Conservation (phyloP, 2,888 invertebrate species). For the Liopterus haemorrhoidalis region DNA sequence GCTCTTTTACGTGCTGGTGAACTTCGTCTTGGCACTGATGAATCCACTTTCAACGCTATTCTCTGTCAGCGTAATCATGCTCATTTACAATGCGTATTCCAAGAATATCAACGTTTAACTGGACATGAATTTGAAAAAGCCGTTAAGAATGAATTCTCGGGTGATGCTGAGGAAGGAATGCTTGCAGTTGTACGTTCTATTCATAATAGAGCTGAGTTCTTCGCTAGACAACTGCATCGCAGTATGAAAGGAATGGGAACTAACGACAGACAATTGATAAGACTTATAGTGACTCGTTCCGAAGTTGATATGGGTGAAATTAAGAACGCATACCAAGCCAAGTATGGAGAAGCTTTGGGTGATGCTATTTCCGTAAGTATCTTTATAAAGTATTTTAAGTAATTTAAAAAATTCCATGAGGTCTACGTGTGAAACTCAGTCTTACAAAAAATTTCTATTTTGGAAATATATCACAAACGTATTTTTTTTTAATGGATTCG, state of each 20-base stretch:
- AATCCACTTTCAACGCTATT: slow-evolving; percentile 77
- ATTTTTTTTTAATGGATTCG: no score
- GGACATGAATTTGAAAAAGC: slow-evolving; percentile 75
- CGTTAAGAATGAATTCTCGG: slow-evolving; percentile 78
- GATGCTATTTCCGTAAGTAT: slow-evolving; percentile 69
- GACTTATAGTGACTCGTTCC: slow-evolving; percentile 74
- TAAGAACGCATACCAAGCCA: slow-evolving; percentile 66
- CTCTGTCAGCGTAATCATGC: slow-evolving; percentile 71
- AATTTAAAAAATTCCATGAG: neutral
- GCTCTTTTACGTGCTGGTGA: slow-evolving; percentile 72
- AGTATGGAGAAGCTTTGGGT: slow-evolving; percentile 70
- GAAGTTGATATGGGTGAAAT: slow-evolving; percentile 84
- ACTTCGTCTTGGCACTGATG: slow-evolving; percentile 70
- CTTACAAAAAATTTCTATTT: neutral
- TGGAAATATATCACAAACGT: neutral
- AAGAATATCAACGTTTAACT: slow-evolving; percentile 66
- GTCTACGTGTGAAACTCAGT: neutral
- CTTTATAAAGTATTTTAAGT: slow-evolving; percentile 10
- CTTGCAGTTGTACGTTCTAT: slow-evolving; percentile 76
- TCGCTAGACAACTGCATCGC: slow-evolving; percentile 79
- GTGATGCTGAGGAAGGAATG: slow-evolving; percentile 72
- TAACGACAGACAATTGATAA: slow-evolving; percentile 77
- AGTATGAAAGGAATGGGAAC: slow-evolving; percentile 89
- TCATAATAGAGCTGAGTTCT: slow-evolving; percentile 73
- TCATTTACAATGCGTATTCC: slow-evolving; percentile 52